Percentiles rank a stretch among this genome's conserved stretches.
phyloP scores from a whole-genome alignment of 2,113 vertebrate species.

The Tiliqua scincoides region DNA sequence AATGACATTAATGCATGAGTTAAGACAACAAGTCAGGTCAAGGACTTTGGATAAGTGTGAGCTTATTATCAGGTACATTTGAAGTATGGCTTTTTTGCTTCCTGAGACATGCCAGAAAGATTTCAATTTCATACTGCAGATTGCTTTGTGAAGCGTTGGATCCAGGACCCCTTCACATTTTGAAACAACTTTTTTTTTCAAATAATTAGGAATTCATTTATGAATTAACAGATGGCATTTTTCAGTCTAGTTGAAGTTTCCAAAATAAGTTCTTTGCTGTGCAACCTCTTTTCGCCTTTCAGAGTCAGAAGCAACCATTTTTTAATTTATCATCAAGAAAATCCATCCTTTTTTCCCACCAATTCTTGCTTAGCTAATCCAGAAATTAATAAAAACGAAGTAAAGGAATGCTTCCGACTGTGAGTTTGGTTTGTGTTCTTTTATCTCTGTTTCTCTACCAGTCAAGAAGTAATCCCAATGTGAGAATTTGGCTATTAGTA shows the following conservation, averaged over 20 bases:
- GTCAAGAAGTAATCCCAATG: conserved; percentile 40
- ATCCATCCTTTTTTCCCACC: conserved; percentile 64
- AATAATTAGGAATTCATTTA: conserved; percentile 6
- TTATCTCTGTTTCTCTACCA: conserved; percentile 31
- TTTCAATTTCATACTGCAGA: background rate
- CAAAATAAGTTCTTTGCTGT: conserved; percentile 58
- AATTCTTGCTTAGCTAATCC: conserved; percentile 64
- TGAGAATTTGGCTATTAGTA: conserved; percentile 64
- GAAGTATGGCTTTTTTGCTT: background rate
- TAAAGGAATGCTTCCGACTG: conserved; percentile 56
- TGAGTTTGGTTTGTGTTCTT: conserved; percentile 49
- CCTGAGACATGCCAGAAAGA: background rate
- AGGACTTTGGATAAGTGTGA: background rate
- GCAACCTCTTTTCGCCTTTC: conserved; percentile 58
- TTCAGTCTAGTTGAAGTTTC: conserved; percentile 27
- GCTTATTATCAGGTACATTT: background rate
- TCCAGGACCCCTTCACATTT: background rate
- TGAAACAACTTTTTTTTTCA: background rate
- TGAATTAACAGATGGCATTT: conserved; percentile 50
- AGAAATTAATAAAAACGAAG: conserved; percentile 73
- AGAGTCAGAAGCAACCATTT: conserved; percentile 46
- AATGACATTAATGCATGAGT: conserved; percentile 1
- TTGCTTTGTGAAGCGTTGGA: background rate
- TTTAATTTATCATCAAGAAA: conserved; percentile 50
- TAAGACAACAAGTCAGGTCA: background rate